Evolutionary conservation across 2,888 invertebrate genomes (phyloP), one percentile per base, ranked within the genome.

Genomic region (Drosophila recens): DNA sequence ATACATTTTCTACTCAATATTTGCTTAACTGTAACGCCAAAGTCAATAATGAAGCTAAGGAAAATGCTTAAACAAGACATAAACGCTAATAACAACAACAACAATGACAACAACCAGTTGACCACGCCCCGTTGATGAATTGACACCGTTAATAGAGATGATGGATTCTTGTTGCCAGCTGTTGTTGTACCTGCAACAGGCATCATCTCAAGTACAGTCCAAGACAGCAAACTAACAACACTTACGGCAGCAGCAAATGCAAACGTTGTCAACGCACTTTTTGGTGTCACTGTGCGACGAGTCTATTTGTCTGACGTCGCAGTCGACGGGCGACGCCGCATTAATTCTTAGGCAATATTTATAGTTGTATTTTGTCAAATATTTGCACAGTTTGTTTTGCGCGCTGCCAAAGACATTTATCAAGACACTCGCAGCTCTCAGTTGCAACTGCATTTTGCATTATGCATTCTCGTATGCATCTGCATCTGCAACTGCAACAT

Each of bases 281-380:
- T 88, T 80, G 84, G 84, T 88, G 89, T 88, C 88, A 83, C 69
- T 88, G 89, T 83, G 77, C 64, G 70, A 63, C 63, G 74, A 68
- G 79, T 79, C 79, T 72, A 79, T 84, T 85, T 80, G 82, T 80
- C 85, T 80, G 85, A 49, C 62, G 43, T 15, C 46, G 46, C 54
- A 53, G 43, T 15, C 54, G 48, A 58, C 73, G 58, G 48, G 57
- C 69, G 75, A 70, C 69, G 82, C 59, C 67, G 79, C 88, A 82
- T 88, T 90, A 87, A 87, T 90, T 87, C 90, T 87, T 88, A 70
- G 88, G 89, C 90, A 86, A 90, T 87, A 87, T 87, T 87, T 87
- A 90, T 90, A 87, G 89, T 85, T 88, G 88, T 90, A 87, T 87
- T 87, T 87, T 88, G 88, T 87, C 89, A 88, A 87, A 87, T 87